These are phyloP conservation scores for Trissolcus japonicus DNA, from an alignment of 2,888 invertebrate species.

Conservation along the genomic window DNA sequence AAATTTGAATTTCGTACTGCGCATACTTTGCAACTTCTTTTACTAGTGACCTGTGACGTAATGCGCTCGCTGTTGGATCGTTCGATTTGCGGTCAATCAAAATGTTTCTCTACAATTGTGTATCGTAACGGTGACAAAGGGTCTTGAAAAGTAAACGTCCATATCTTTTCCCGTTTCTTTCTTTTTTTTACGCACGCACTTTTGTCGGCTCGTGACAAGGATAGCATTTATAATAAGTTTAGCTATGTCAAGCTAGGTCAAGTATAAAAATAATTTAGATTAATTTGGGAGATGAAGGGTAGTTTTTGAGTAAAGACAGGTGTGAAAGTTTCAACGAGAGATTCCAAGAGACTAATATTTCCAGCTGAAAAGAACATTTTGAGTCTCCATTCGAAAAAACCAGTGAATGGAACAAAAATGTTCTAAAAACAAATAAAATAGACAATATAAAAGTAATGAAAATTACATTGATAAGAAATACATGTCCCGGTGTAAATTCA, in stretches of 20 bases:
- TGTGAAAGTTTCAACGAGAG: slow-evolving; percentile 5
- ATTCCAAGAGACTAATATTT: background rate
- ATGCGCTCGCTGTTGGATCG: too few relatives aligned
- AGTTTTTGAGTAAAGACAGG: slow-evolving; percentile 15
- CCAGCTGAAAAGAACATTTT: background rate
- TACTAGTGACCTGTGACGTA: too few relatives aligned
- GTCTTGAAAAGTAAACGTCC: background rate
- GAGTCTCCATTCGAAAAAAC: too few relatives aligned
- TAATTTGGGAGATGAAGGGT: slow-evolving; percentile 34
- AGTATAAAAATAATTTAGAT: slow-evolving; percentile 49
- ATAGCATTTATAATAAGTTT: slow-evolving; percentile 19
- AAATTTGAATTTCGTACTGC: too few relatives aligned
- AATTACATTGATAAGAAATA: too few relatives aligned
- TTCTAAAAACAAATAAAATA: too few relatives aligned
- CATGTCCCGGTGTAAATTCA: too few relatives aligned
- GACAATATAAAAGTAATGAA: too few relatives aligned
- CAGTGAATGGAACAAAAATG: too few relatives aligned
- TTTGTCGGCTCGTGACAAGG: slow-evolving; percentile 26
- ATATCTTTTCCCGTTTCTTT: slow-evolving; percentile 1
- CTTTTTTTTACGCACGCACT: slow-evolving; percentile 7
- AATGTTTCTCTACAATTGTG: too few relatives aligned
- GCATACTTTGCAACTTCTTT: too few relatives aligned
- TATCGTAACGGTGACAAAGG: slow-evolving; percentile 16
- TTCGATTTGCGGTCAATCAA: too few relatives aligned
- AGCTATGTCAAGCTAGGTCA: slow-evolving; percentile 36